Conservation (phyloP, 2,113 vertebrate species). For the Channa maculata region DNA sequence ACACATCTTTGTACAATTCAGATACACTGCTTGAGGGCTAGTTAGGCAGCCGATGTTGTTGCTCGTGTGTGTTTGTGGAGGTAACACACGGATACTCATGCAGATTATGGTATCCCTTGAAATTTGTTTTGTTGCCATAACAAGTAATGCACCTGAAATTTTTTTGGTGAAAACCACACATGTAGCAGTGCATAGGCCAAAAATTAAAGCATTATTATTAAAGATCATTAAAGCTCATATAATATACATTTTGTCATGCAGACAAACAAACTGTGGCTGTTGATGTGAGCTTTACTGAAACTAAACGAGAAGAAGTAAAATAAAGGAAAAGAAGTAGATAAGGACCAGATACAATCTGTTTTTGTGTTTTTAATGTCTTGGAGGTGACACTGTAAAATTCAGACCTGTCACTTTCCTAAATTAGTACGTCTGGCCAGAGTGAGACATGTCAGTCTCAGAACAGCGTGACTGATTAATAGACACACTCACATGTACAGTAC, state of each 20-base stretch:
- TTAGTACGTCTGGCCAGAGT: constrained; percentile 16
- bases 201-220: too few species aligned
- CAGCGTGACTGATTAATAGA: too few species aligned
- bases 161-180: too few species aligned
- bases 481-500: too few species aligned
- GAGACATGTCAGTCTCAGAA: too few species aligned
- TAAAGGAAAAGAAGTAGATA: neutral
- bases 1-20: constrained; percentile 75
- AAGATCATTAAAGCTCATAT: neutral
- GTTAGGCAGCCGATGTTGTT: constrained; percentile 19
- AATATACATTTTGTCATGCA: too few species aligned
- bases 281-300: too few species aligned
- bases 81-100: neutral
- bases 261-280: too few species aligned
- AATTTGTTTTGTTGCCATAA: constrained; percentile 5
- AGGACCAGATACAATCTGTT: neutral
- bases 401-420: neutral
- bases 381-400: constrained; percentile 16
- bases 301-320: too few species aligned
- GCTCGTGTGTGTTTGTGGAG: constrained; percentile 1
- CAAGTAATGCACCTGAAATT: neutral
- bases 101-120: neutral
- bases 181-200: too few species aligned
- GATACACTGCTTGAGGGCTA: constrained; percentile 48
- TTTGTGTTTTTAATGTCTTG: constrained; percentile 4